Base-by-base conservation (phyloP, 2,113 vertebrate species). In the Micronisus gabar region DNA sequence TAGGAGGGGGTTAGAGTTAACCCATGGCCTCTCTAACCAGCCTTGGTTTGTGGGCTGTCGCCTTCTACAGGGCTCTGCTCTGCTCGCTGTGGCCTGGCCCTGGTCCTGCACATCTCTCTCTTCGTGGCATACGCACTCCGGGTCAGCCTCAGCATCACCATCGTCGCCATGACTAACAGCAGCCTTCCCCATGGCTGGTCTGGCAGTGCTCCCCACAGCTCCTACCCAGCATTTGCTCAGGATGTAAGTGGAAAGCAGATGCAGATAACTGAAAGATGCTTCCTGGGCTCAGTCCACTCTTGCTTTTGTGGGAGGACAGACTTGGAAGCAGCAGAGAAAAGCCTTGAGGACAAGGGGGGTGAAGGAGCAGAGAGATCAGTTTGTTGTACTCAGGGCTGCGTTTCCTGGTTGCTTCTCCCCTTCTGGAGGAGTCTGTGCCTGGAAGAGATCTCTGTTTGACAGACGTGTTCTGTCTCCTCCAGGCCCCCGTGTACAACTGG, bases 91-190 rank as follows among this genome's bases (percentile, higher is more conserved):
- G 98, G 97, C 80, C 98, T 99, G 94, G 98, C 99, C 74, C 1
- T 98, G 87, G 94, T 99, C 94, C 98, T 99, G 99, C 99, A 99
- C 93, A 30, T 99, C 8, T 98, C 98, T 11, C 98, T 99, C 79
- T 81, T 98, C 21, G 91, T 98, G 61, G 98, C 98, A 68, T 99
- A 99, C 25, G 98, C 97, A 4, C 98, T 99, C 41, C 98, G 99
- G 3, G 99, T 99, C 87, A 98, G 98, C 96, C 96, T 99, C 95
- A 99, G 98, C 38, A 98, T 99, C 1, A 97, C 98, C 86, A 98
- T 99, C 92, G 96, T 99, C 2, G 98, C 98, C 41, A 99, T 99
- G 98, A 98, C 98, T 53, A 99, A 99, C 81, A 40, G 26, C 82
- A 98, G 98, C 2, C 84, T 40, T 9, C 29, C 71, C 6, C 4